Conservation (phyloP, 2,888 invertebrate species). For the Abrostola tripartita region DNA sequence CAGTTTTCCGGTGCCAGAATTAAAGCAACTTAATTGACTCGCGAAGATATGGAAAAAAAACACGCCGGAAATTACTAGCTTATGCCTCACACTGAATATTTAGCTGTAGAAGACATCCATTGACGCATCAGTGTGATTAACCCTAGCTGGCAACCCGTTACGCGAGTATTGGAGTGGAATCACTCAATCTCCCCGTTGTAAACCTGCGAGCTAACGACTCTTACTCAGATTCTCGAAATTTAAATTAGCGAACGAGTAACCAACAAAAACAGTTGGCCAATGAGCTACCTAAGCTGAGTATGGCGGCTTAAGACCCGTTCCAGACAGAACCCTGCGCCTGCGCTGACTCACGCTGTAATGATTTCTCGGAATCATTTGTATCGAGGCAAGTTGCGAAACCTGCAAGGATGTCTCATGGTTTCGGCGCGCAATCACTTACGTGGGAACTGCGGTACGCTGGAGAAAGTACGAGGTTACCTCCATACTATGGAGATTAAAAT, state of each 20-base stretch:
- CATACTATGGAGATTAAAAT: conserved; percentile 15
- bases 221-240: conserved; percentile 23
- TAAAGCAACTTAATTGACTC: conserved; percentile 71
- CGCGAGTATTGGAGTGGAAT: conserved; percentile 39
- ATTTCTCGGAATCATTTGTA: conserved; percentile 72
- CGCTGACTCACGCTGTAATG: conserved; percentile 75
- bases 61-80: conserved; percentile 74
- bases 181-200: conserved; percentile 28
- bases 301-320: conserved; percentile 72
- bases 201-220: conserved; percentile 3
- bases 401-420: conserved; percentile 68
- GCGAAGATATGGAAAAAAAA: conserved; percentile 62
- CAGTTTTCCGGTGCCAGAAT: conserved; percentile 73
- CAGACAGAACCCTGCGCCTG: conserved; percentile 62
- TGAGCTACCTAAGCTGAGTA: conserved; percentile 56
- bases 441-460: conserved; percentile 58
- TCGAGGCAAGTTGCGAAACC: conserved; percentile 77
- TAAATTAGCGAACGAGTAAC: conserved; percentile 24
- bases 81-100: conserved; percentile 59
- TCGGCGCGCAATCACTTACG: conserved; percentile 56
- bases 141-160: conserved; percentile 32
- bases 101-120: conserved; percentile 45
- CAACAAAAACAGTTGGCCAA: conserved; percentile 50
- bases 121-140: conserved; percentile 43
- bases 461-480: conserved; percentile 58